These are phyloP conservation scores for Sipha flava DNA, from an alignment of 1,140 invertebrate genomes.

Conservation along the genomic window DNA sequence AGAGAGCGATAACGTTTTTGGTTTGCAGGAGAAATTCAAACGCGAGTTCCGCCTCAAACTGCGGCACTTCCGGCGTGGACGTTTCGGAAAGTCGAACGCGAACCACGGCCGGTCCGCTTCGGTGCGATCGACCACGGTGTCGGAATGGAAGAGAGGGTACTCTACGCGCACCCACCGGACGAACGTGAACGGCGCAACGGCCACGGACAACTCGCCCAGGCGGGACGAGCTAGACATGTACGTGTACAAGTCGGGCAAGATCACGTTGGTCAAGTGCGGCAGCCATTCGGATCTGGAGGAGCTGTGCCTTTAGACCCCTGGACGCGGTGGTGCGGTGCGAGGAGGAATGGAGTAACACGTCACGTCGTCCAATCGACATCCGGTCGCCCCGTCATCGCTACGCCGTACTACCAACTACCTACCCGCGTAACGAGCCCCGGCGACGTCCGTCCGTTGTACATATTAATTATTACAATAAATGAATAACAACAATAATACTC, in stretches of 20 bases:
- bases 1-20: too few relatives aligned
- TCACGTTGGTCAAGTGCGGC: conserved; percentile 27
- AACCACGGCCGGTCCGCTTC: conserved; percentile 34
- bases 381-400: too few relatives aligned
- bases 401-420: too few relatives aligned
- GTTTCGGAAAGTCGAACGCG: conserved; percentile 39
- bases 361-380: too few relatives aligned
- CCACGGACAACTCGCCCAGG: neutral
- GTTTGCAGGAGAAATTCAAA: conserved; percentile 64
- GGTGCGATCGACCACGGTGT: conserved; percentile 33
- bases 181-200: neutral
- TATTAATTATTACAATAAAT: too few relatives aligned
- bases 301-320: conserved; percentile 35
- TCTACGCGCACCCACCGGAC: neutral
- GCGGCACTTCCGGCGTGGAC: conserved; percentile 46
- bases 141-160: conserved; percentile 28
- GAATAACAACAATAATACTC: too few relatives aligned
- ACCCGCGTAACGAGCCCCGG: too few relatives aligned
- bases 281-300: conserved; percentile 36
- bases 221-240: conserved; percentile 34
- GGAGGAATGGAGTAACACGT: too few relatives aligned
- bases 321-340: too few relatives aligned
- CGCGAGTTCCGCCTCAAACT: conserved; percentile 59
- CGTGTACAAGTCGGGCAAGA: conserved; percentile 33
- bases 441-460: too few relatives aligned